Conservation (phyloP, 2,888 invertebrate genomes). For the Monopis laevigella region DNA sequence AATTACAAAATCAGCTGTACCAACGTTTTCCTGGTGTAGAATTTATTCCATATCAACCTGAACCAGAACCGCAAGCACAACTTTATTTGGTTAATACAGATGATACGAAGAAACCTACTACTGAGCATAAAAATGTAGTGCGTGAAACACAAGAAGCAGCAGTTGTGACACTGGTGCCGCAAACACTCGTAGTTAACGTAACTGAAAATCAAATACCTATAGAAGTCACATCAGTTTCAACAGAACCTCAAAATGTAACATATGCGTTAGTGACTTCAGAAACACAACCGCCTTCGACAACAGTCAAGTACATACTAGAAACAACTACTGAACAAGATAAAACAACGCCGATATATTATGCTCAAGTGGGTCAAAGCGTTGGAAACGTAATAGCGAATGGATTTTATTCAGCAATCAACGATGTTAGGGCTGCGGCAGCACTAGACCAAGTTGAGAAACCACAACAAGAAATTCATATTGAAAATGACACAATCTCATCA, state of each 20-base stretch:
- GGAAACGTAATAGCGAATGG: constrained; percentile 45
- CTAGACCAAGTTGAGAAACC: constrained; percentile 68
- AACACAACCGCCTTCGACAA: constrained; percentile 37
- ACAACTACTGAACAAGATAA: constrained; percentile 28
- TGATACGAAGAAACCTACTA: constrained; percentile 21
- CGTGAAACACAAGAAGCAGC: constrained; percentile 47
- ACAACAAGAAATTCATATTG: constrained; percentile 31
- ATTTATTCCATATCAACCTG: constrained; percentile 45
- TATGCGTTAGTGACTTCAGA: constrained; percentile 26
- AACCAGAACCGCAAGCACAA: constrained; percentile 26
- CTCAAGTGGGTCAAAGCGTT: constrained; percentile 51
- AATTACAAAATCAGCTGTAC: constrained; percentile 45
- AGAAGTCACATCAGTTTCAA: constrained; percentile 29
- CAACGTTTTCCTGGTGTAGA: constrained; percentile 49
- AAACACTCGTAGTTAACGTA: constrained; percentile 30
- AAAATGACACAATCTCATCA: constrained; percentile 23
- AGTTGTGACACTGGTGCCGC: constrained; percentile 37
- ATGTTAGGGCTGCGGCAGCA: constrained; percentile 69
- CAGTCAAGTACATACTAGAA: constrained; percentile 38
- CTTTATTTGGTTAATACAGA: constrained; percentile 14
- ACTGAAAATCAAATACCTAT: constrained; percentile 29
- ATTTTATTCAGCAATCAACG: constrained; percentile 70
- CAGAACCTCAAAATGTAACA: constrained; percentile 22
- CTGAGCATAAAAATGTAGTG: constrained; percentile 39
- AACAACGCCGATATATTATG: constrained; percentile 53